Conservation (phyloP, 2,888 invertebrate genomes). For the Alcis repandata region DNA sequence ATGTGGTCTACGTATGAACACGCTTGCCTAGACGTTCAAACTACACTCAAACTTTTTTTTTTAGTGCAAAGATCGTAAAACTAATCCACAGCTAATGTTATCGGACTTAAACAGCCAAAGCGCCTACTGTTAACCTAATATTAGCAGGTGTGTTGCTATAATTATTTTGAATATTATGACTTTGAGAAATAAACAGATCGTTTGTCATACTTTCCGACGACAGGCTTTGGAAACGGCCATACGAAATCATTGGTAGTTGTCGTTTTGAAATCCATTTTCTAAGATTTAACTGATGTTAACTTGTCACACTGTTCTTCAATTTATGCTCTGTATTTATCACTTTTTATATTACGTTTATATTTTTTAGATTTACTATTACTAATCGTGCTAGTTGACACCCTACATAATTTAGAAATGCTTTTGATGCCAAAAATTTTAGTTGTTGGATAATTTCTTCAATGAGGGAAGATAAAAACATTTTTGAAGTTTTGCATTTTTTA, state of each 20-base stretch:
- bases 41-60: too few species aligned
- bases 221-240: constrained; percentile 88
- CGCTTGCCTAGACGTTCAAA: too few species aligned
- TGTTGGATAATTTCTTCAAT: constrained; percentile 80
- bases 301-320: constrained; percentile 2
- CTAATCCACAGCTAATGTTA: too few species aligned
- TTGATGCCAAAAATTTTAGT: constrained; percentile 80
- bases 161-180: neutral
- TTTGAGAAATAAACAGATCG: neutral
- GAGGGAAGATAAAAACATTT: constrained; percentile 85
- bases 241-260: constrained; percentile 82
- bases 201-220: constrained; percentile 81
- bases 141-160: neutral
- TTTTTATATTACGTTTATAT: constrained; percentile 71
- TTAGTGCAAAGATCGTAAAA: too few species aligned
- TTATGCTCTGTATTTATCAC: constrained; percentile 48
- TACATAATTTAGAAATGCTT: constrained; percentile 84
- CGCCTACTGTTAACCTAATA: constrained; percentile 11
- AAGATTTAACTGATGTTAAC: constrained; percentile 22
- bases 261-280: constrained; percentile 79
- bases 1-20: too few species aligned
- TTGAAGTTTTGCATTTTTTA: constrained; percentile 72
- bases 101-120: neutral
- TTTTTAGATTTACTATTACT: constrained; percentile 80
- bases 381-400: constrained; percentile 82